Conservation (phyloP, 1,140 invertebrate genomes). For the Goniozus legneri region DNA sequence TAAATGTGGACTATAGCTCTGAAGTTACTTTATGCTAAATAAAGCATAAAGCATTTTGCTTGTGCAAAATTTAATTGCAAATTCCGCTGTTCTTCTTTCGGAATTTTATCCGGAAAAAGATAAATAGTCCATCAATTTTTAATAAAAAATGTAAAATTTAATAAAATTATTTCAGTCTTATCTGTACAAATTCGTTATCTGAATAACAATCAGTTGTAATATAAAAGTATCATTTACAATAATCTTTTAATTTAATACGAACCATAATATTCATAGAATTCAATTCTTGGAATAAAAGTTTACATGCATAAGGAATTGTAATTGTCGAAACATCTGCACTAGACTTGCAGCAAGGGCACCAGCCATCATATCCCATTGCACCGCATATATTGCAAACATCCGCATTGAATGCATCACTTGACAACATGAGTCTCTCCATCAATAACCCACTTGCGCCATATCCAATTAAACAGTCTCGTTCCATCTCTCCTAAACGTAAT, state of each 20-base stretch:
- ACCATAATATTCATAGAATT: conserved; percentile 98
- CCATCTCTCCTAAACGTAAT: conserved; percentile 97
- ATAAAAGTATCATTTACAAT: conserved; percentile 56
- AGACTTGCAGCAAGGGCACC: conserved; percentile 93
- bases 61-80: too few relatives aligned
- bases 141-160: too few relatives aligned
- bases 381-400: conserved; percentile 96
- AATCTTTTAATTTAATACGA: conserved; percentile 77
- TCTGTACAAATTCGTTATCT: too few relatives aligned
- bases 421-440: conserved; percentile 95
- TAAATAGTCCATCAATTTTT: too few relatives aligned
- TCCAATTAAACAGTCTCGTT: conserved; percentile 96
- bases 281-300: conserved; percentile 95
- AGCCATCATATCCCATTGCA: conserved; percentile 88
- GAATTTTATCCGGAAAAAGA: too few relatives aligned
- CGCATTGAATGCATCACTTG: conserved; percentile 95
- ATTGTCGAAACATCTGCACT: conserved; percentile 87
- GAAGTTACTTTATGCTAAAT: too few relatives aligned
- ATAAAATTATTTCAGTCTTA: too few relatives aligned
- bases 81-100: too few relatives aligned
- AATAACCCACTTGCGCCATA: conserved; percentile 97
- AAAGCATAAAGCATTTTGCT: too few relatives aligned
- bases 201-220: too few relatives aligned
- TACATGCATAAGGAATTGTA: conserved; percentile 98
- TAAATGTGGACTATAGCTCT: too few relatives aligned